Evolutionary conservation across 2,797 vertebrate genomes (phyloP).

Genomic region (Geotrypetes seraphini): DNA sequence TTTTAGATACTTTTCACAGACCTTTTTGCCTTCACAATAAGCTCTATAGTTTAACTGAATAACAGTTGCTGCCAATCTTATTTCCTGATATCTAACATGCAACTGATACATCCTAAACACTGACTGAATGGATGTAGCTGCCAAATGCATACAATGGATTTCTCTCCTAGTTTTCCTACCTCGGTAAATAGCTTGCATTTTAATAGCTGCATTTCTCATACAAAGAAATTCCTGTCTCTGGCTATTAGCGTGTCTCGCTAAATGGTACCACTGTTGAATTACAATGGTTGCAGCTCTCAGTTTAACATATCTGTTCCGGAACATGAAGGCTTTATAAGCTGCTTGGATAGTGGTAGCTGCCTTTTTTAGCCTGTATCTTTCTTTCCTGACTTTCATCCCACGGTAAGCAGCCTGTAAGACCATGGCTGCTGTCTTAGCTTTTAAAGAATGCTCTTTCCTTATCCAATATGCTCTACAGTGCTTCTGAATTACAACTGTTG

Average conservation of each 20-base stretch:
- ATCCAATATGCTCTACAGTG: slow-evolving; percentile 49
- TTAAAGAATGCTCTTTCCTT: slow-evolving; percentile 28
- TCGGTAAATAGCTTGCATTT: slow-evolving; percentile 63
- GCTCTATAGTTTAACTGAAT: slow-evolving; percentile 71
- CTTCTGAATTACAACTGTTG: slow-evolving; percentile 55
- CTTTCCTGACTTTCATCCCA: slow-evolving; percentile 52
- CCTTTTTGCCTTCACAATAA: slow-evolving; percentile 24
- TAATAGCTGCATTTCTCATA: slow-evolving; percentile 45
- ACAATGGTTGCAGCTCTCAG: slow-evolving; percentile 43
- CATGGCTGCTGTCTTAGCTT: slow-evolving; percentile 40
- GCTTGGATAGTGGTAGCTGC: slow-evolving; percentile 67
- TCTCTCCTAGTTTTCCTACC: slow-evolving; percentile 48
- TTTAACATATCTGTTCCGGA: slow-evolving; percentile 38
- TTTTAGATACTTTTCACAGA: slow-evolving; percentile 33
- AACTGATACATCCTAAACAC: slow-evolving; percentile 61
- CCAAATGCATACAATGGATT: slow-evolving; percentile 37
- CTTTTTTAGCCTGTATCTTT: slow-evolving; percentile 28
- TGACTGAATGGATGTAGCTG: slow-evolving; percentile 68
- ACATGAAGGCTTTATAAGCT: slow-evolving; percentile 45
- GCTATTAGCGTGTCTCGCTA: slow-evolving; percentile 14
- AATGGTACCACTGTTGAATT: slow-evolving; percentile 63
- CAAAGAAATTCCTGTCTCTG: slow-evolving; percentile 44
- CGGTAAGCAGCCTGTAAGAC: slow-evolving; percentile 67
- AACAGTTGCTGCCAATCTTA: slow-evolving; percentile 56
- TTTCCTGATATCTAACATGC: slow-evolving; percentile 44